Conservation (phyloP, 2,888 invertebrate genomes). For the Ophion ellenae region DNA sequence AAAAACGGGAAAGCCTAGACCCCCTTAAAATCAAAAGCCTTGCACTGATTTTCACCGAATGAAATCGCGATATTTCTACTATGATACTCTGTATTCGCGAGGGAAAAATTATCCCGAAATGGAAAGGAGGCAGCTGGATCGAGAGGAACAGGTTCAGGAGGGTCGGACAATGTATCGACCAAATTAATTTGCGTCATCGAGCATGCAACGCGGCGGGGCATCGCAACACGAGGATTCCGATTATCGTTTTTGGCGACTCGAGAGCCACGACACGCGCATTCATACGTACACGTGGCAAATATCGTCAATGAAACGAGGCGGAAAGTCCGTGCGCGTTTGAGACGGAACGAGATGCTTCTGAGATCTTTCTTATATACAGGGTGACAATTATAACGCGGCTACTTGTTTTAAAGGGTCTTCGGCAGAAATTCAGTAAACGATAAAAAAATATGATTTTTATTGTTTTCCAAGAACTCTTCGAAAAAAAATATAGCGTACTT, state of each 20-base stretch:
- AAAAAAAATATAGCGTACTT: too few relatives aligned
- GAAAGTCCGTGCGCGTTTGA: slow-evolving; percentile 29
- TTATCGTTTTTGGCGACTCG: slow-evolving; percentile 31
- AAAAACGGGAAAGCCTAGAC: too few relatives aligned
- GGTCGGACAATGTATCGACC: neutral
- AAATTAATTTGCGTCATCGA: slow-evolving; percentile 23
- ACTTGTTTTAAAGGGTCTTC: too few relatives aligned
- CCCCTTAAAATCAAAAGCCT: too few relatives aligned
- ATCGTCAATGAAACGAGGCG: slow-evolving; percentile 60
- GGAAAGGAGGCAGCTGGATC: neutral
- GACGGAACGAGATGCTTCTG: neutral
- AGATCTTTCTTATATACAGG: slow-evolving; percentile 15
- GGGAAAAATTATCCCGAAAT: too few relatives aligned
- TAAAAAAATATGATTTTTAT: too few relatives aligned
- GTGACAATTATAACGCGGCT: neutral
- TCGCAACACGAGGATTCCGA: slow-evolving; percentile 38
- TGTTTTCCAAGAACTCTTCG: too few relatives aligned
- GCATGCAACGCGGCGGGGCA: slow-evolving; percentile 2
- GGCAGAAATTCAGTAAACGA: too few relatives aligned
- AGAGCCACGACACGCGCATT: slow-evolving; percentile 16
- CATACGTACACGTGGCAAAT: neutral
- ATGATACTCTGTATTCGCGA: too few relatives aligned
- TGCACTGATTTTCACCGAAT: too few relatives aligned
- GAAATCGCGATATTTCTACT: too few relatives aligned
- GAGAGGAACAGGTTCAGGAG: neutral